phyloP scores from a whole-genome alignment of 2,113 vertebrate genomes.

The Reinhardtius hippoglossoides region DNA sequence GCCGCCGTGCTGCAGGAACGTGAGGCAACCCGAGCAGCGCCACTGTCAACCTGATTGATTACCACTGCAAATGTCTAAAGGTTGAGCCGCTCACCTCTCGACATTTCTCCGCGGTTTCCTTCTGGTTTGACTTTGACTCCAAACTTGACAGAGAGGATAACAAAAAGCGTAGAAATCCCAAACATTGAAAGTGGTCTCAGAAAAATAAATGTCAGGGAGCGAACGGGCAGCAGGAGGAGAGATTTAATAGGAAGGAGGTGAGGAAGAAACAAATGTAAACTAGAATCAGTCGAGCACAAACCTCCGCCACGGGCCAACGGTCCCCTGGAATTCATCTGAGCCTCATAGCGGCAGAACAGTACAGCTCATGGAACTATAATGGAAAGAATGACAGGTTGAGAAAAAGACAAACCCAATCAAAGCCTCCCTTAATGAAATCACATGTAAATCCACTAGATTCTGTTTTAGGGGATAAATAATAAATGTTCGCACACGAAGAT shows the following conservation, averaged over 20 bases:
- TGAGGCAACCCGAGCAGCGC: conserved; percentile 7
- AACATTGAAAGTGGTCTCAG: conserved; percentile 45
- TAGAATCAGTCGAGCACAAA: too few relatives aligned
- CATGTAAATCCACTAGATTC: too few relatives aligned
- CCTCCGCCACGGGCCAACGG: too few relatives aligned
- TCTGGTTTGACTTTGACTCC: conserved; percentile 56
- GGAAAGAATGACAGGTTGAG: too few relatives aligned
- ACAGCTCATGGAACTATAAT: too few relatives aligned
- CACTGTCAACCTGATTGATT: conserved; percentile 74
- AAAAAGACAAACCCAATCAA: too few relatives aligned
- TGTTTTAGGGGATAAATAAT: too few relatives aligned
- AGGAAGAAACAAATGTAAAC: not conserved
- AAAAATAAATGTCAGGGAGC: conserved; percentile 69
- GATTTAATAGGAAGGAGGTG: too few relatives aligned
- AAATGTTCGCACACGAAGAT: too few relatives aligned
- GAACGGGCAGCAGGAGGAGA: not conserved
- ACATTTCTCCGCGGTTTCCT: conserved; percentile 67
- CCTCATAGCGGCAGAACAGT: too few relatives aligned
- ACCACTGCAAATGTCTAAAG: conserved; percentile 76
- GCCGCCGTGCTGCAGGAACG: conserved; percentile 1
- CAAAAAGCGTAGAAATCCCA: conserved; percentile 30
- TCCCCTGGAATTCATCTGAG: too few relatives aligned
- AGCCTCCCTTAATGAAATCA: too few relatives aligned
- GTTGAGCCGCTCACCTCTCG: conserved; percentile 71
- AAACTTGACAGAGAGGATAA: conserved; percentile 60